A percentile compares a stretch with the other conserved stretches of the same genome.
phyloP scores from a whole-genome alignment of 1,140 invertebrate species.

The Drosophila melanogaster region DNA sequence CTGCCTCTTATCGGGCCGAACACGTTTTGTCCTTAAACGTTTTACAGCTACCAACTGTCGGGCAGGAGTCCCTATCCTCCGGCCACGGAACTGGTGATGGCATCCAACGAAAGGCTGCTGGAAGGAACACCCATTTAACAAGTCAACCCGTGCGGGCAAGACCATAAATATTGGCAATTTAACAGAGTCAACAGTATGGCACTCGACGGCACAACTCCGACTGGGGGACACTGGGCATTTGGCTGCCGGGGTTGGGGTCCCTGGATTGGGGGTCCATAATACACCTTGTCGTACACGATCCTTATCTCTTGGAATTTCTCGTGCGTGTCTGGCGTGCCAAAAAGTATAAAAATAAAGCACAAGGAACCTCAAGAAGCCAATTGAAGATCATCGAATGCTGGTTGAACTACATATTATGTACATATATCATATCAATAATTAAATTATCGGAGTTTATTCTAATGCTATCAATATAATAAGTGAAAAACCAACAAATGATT shows the following conservation, averaged over 20 bases:
- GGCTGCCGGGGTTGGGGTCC: slow-evolving; percentile 8
- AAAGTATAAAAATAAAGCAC: slow-evolving; percentile 69
- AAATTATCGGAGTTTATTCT: too few species aligned
- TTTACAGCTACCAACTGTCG: slow-evolving; percentile 70
- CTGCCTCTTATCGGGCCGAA: slow-evolving; percentile 51
- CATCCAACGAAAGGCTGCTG: slow-evolving; percentile 36
- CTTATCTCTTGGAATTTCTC: slow-evolving; percentile 83
- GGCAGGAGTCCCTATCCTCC: slow-evolving; percentile 11
- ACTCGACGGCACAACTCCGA: slow-evolving; percentile 56
- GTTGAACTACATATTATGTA: slow-evolving; percentile 6
- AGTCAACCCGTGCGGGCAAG: slow-evolving; percentile 70
- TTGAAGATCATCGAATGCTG: slow-evolving; percentile 27
- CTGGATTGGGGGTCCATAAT: slow-evolving; percentile 74
- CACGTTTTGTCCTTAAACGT: slow-evolving; percentile 81
- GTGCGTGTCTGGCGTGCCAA: slow-evolving; percentile 78
- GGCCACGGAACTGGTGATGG: slow-evolving; percentile 5
- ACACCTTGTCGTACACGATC: slow-evolving; percentile 84
- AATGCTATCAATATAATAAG: too few species aligned
- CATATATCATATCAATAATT: too few species aligned
- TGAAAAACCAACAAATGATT: too few species aligned
- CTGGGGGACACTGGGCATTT: slow-evolving; percentile 2
- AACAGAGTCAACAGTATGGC: slow-evolving; percentile 84
- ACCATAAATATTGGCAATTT: slow-evolving; percentile 83
- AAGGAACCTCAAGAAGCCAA: not conserved
- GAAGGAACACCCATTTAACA: slow-evolving; percentile 83